These are phyloP conservation scores for Dicentrarchus labrax DNA, from an alignment of 2,113 vertebrate species.

Conservation along the genomic window DNA sequence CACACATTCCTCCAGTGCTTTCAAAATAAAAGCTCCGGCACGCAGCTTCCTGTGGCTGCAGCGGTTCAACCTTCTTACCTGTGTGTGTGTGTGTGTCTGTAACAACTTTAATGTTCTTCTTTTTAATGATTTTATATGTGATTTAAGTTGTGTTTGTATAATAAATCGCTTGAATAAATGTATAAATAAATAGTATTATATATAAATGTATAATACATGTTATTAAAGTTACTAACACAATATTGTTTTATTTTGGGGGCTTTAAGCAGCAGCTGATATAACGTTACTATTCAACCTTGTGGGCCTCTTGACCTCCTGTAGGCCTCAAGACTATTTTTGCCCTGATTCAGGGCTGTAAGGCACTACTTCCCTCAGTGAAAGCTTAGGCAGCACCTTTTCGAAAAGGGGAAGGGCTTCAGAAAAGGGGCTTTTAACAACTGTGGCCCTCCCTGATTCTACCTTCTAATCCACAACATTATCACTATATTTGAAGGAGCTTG, in stretches of 20 bases:
- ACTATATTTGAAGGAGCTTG: no score
- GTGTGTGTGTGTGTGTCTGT: no score
- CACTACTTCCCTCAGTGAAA: neutral
- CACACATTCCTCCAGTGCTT: neutral
- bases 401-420: no score
- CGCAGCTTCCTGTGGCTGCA: neutral
- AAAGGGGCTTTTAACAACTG: no score
- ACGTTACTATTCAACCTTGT: neutral
- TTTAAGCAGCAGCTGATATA: no score
- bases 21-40: constrained; percentile 51
- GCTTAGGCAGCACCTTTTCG: neutral
- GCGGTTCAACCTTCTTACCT: no score
- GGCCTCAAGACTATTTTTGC: neutral
- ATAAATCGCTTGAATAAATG: no score
- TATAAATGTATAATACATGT: no score
- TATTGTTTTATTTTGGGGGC: neutral
- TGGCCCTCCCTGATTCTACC: no score
- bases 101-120: no score
- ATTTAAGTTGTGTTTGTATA: neutral
- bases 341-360: neutral
- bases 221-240: neutral
- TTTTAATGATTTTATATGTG: neutral
- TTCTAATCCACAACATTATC: no score
- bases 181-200: no score
- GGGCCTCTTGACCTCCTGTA: neutral